Evolutionary conservation across 2,797 vertebrate genomes (phyloP).

Genomic region (Etheostoma perlongum): DNA sequence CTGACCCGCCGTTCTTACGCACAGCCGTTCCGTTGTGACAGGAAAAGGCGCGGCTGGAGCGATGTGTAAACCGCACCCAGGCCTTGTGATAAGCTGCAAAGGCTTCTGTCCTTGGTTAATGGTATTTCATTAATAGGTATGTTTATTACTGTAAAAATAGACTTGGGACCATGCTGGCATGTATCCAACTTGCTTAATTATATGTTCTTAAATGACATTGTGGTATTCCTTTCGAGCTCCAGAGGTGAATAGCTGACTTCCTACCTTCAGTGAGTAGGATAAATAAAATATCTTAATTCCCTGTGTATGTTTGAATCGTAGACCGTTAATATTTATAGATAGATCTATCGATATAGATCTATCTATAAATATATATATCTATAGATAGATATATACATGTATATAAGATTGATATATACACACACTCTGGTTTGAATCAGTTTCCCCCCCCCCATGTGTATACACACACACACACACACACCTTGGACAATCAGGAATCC

Average conservation of each 20-base stretch:
- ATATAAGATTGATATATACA: too few relatives aligned
- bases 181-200: neutral
- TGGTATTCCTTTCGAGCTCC: conserved; percentile 5
- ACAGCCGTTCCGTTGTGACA: conserved; percentile 64
- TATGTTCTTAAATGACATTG: neutral
- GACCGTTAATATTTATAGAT: too few relatives aligned
- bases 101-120: neutral
- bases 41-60: conserved; percentile 82
- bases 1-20: conserved; percentile 80
- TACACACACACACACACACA: conserved; percentile 63
- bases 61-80: conserved; percentile 76
- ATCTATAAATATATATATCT: too few relatives aligned
- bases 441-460: neutral
- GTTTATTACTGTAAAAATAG: neutral
- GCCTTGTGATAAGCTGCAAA: conserved; percentile 58
- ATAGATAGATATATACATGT: too few relatives aligned
- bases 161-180: neutral
- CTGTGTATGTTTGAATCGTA: neutral
- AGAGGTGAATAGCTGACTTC: neutral
- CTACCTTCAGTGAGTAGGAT: neutral
- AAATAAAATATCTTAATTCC: neutral
- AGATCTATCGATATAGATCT: too few relatives aligned
- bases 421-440: neutral
- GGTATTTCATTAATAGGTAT: neutral
- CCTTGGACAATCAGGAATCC: conserved; percentile 54